Evolutionary conservation across 1,140 invertebrate genomes (phyloP), one percentile per base, ranked within the genome.

Genomic region (Probaryconus sp.): DNA sequence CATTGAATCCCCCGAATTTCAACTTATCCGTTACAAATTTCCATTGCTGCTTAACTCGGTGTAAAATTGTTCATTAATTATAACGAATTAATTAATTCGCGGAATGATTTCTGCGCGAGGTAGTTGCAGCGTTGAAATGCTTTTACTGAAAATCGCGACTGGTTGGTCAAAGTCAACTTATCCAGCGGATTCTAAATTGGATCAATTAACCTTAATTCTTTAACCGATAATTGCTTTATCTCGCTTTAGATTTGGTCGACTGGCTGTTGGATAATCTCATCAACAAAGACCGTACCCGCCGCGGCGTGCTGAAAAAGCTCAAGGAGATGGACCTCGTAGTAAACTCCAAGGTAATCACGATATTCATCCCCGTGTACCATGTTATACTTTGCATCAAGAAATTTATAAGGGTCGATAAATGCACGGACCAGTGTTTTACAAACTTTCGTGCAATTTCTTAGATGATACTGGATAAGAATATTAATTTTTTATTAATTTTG

Each of bases 211-310:
- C 51, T 76, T 76, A 69, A 75, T 75, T 69, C 65, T 75, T 69
- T 60, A 65, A 28, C 58, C 72, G 65, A 69, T 75, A 69, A 69
- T 65, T 76, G 80, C 60, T 69, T 75, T 69, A 75, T 75, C 72
- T 69, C 58, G 51, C 78, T 87, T 70, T 82, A 94, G 93, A 94
- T 89, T 88, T 94, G 51, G 92, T 95, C 70, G 95, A 97, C 85
- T 94, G 93, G 90, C 93, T 98, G 40, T 81, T 94, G 79, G 91
- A 93, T 24, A 93, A 95, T 81, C 83, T 97, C 55, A 93, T 94
- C 76, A 93, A 94, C 76, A 91, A 93, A 65, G 91, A 90, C 30
- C 92, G 94, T 78, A 94, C 93, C 0, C 89, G 94, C 28, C 90
- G 94, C 3, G 90, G 91, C 45, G 89, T 97, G 3, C 91, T 96